Evolutionary conservation across 2,888 invertebrate species (phyloP), one percentile per base, ranked within the genome.

Genomic region (Auanema freiburgensis): DNA sequence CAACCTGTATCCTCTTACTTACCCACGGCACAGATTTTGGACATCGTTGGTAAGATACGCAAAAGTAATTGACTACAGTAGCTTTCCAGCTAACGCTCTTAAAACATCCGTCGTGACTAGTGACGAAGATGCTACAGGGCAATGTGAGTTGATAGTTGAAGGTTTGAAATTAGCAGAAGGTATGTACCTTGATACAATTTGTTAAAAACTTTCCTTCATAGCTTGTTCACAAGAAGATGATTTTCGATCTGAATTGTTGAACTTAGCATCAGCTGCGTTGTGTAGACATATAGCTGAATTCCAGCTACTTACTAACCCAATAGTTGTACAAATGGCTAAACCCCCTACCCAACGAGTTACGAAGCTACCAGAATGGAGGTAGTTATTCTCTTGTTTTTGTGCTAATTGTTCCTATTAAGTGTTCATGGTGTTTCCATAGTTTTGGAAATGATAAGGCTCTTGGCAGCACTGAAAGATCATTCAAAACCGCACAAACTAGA

Each of bases 131-230:
- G 63, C 67, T 5, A 46, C 61, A 1, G 53, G 44, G 6, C 74
- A 79, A 16, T 83, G 83, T 57, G 66, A 66, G 40, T 77, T 79
- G 43, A 74, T 85, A 24, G 77, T 81, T 16, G 80, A 79, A 53
- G 78, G 78, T 14, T 60, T 82, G 24, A 67, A 72, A 24, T 50
- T 82, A 42, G 79, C 82, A 2, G 77, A 79, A 69, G 70, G 79
- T 79, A 41, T 14, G 60, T 56, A 50, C 52, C 46, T 5, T 18
- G 46, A 46, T n/a, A n/a, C n/a, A n/a, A n/a, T n/a, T n/a, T n/a
- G n/a, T n/a, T n/a, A n/a, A n/a, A n/a, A n/a, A n/a, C n/a, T 24
- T 40, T 4, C 1, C 12, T 50, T 49, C 41, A 21, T 40, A 71
- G 73, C 58, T 2, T 59, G 65, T 16, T 63, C 61, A 3, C 62